Percentiles rank a stretch among this genome's conserved stretches.
These are phyloP conservation scores for Diogma glabrata DNA, from an alignment of 2,888 invertebrate species.

Conservation along the genomic window DNA sequence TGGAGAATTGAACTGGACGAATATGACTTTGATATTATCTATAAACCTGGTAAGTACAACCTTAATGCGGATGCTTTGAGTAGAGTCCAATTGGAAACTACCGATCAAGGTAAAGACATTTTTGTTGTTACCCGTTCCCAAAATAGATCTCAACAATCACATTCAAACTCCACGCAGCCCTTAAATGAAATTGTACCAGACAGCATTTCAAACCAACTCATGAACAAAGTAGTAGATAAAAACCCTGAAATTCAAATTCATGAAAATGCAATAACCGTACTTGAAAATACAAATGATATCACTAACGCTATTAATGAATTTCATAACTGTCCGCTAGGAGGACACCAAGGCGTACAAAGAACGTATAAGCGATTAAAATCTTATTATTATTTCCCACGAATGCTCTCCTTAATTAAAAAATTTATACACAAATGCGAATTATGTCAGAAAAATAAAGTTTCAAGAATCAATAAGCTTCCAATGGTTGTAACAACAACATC, in stretches of 20 bases:
- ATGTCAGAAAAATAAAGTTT: neutral
- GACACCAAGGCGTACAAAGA: neutral
- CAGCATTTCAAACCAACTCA: too few relatives aligned
- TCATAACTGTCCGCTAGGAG: neutral
- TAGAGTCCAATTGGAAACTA: too few relatives aligned
- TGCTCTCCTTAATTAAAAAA: neutral
- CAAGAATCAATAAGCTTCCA: neutral
- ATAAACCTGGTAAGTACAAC: neutral
- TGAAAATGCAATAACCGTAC: too few relatives aligned
- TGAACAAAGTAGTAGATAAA: too few relatives aligned
- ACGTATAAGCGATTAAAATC: neutral
- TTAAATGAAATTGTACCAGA: too few relatives aligned
- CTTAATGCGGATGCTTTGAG: neutral
- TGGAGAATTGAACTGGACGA: neutral
- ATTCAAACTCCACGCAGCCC: too few relatives aligned
- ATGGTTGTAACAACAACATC: neutral
- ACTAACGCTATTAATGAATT: neutral
- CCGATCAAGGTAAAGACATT: too few relatives aligned
- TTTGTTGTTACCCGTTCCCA: too few relatives aligned
- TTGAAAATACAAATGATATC: neutral
- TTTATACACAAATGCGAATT: neutral
- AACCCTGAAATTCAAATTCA: too few relatives aligned
- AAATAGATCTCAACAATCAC: too few relatives aligned
- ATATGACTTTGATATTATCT: neutral
- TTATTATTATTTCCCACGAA: neutral